Conservation (phyloP, 2,797 vertebrate species). For the Rhinoraja longicauda region DNA sequence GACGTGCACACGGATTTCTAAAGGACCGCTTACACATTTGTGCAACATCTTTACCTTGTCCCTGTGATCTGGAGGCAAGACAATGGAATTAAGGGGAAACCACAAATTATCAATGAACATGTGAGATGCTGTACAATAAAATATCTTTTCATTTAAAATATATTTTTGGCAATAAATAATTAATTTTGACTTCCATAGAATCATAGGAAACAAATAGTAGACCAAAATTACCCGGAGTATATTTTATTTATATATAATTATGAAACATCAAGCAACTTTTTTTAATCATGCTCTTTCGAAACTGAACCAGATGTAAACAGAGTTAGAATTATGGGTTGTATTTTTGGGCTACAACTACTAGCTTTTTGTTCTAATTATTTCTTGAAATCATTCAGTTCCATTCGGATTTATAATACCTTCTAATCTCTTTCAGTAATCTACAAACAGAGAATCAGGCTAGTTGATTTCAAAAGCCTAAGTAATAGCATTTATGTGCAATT, state of each 20-base stretch:
- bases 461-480: constrained; percentile 38
- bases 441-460: constrained; percentile 44
- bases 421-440: constrained; percentile 56
- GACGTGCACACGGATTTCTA: background rate
- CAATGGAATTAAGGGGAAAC: background rate
- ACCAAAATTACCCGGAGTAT: background rate
- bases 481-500: constrained; percentile 39
- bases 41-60: background rate
- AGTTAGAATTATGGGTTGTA: constrained; percentile 5
- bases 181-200: background rate
- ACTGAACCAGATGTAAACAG: background rate
- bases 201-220: background rate
- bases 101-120: background rate
- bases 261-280: background rate
- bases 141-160: background rate
- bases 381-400: constrained; percentile 59
- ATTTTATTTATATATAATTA: background rate
- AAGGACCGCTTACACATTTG: background rate
- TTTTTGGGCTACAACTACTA: constrained; percentile 53
- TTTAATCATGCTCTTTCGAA: background rate
- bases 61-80: background rate
- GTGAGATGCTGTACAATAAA: background rate
- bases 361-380: constrained; percentile 57
- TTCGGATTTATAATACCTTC: constrained; percentile 58
- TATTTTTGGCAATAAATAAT: background rate